These are phyloP conservation scores for Aleiodes leptofemur DNA, from an alignment of 2,888 invertebrate species.

Conservation along the genomic window DNA sequence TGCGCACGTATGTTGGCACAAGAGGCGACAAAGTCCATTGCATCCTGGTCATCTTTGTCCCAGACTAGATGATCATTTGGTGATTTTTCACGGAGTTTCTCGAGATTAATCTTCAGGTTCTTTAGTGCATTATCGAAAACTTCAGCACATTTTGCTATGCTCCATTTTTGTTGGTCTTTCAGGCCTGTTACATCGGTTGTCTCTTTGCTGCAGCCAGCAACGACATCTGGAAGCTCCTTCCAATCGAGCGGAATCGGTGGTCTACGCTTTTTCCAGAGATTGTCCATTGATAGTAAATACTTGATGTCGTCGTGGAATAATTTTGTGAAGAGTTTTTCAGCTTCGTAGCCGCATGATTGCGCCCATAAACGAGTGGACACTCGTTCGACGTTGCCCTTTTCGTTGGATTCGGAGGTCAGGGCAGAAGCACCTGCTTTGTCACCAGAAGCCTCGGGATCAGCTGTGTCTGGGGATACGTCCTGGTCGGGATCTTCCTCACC, in stretches of 20 bases:
- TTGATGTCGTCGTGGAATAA: conserved; percentile 96
- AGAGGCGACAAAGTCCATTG: conserved; percentile 97
- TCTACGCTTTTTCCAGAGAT: conserved; percentile 94
- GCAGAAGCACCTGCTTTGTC: conserved; percentile 80
- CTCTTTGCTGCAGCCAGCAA: conserved; percentile 77
- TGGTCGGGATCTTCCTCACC: conserved; percentile 98
- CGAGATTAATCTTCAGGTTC: conserved; percentile 79
- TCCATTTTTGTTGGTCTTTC: conserved; percentile 88
- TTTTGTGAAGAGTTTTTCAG: conserved; percentile 92
- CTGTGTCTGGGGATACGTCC: conserved; percentile 98
- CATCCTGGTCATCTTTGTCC: conserved; percentile 97
- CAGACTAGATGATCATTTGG: conserved; percentile 88
- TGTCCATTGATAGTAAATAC: conserved; percentile 95
- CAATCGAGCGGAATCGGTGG: conserved; percentile 89
- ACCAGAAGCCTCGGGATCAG: conserved; percentile 93
- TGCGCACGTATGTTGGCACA: conserved; percentile 95
- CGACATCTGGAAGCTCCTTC: conserved; percentile 78
- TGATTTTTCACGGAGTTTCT: conserved; percentile 74
- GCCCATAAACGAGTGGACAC: conserved; percentile 93
- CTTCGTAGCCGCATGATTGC: conserved; percentile 86
- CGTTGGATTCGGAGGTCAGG: conserved; percentile 76
- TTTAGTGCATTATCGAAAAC: conserved; percentile 84
- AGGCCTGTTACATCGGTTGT: conserved; percentile 76
- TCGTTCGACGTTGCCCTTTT: conserved; percentile 77
- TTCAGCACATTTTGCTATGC: conserved; percentile 83